Evolutionary conservation across 2,797 vertebrate species (phyloP).

Genomic region (Gymnocypris eckloni): DNA sequence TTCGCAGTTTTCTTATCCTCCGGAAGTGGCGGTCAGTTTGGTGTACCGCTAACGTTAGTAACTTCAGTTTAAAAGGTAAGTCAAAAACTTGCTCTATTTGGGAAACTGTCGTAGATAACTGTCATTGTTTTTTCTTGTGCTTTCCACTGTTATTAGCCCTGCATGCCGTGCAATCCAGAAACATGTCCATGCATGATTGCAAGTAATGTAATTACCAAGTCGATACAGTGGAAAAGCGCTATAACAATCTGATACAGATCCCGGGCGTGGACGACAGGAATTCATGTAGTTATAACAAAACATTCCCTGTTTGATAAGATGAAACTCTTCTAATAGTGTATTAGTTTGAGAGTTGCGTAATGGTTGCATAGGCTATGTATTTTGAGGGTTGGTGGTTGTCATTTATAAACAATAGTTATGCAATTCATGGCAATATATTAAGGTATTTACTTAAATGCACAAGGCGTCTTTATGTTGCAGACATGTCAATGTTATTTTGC

Average conservation of each 20-base stretch:
- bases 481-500: neutral
- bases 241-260: neutral
- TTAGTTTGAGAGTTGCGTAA: neutral
- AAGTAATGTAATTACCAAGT: conserved; percentile 7
- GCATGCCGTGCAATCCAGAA: neutral
- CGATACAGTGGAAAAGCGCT: neutral
- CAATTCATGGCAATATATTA: neutral
- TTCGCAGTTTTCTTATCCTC: conserved; percentile 1
- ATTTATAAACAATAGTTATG: neutral
- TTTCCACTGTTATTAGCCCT: neutral
- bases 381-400: neutral
- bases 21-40: conserved; percentile 31
- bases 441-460: neutral
- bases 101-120: neutral
- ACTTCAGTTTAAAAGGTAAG: conserved; percentile 41
- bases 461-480: neutral
- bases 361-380: neutral
- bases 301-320: neutral
- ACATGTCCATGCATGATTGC: conserved; percentile 24
- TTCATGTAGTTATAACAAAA: neutral
- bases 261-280: neutral
- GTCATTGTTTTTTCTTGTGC: neutral
- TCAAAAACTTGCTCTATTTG: neutral
- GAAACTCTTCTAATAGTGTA: neutral
- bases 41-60: neutral